Evolutionary conservation across 92 coral and sea anemone species (phyloP).

Genomic region (Hydrozoanthus gracilis): DNA sequence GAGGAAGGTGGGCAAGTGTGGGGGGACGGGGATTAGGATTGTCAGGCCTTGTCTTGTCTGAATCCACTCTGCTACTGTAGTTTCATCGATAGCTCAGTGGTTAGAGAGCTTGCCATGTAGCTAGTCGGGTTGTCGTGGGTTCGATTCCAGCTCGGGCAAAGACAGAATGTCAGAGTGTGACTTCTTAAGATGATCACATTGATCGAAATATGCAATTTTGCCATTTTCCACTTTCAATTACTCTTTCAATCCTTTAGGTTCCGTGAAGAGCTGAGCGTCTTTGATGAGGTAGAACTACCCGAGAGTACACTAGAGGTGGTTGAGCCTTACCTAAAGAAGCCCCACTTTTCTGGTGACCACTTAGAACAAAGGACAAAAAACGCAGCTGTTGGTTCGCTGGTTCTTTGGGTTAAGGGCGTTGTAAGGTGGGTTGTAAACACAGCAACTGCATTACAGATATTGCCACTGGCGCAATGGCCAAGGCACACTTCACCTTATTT

Average conservation of each 20-base stretch:
- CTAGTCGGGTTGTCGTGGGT: too few species aligned
- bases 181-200: too few species aligned
- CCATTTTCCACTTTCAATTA: background rate
- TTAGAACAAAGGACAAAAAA: conserved; percentile 86
- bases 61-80: too few species aligned
- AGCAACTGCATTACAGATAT: background rate
- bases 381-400: conserved; percentile 90
- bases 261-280: conserved; percentile 86
- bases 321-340: conserved; percentile 93
- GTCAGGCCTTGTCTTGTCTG: too few species aligned
- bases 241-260: conserved; percentile 62
- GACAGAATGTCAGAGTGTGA: too few species aligned
- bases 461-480: too few species aligned
- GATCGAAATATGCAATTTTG: background rate
- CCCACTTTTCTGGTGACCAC: conserved; percentile 85
- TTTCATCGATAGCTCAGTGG: too few species aligned
- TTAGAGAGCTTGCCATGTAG: too few species aligned
- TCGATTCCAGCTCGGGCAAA: too few species aligned
- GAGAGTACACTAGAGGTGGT: conserved; percentile 91
- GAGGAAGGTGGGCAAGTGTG: too few species aligned
- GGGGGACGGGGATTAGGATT: too few species aligned
- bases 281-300: conserved; percentile 87
- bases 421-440: conserved; percentile 71
- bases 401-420: conserved; percentile 94
- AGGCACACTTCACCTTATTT: too few species aligned